Conservation (phyloP, 2,113 vertebrate genomes). For the Myotis yumanensis region DNA sequence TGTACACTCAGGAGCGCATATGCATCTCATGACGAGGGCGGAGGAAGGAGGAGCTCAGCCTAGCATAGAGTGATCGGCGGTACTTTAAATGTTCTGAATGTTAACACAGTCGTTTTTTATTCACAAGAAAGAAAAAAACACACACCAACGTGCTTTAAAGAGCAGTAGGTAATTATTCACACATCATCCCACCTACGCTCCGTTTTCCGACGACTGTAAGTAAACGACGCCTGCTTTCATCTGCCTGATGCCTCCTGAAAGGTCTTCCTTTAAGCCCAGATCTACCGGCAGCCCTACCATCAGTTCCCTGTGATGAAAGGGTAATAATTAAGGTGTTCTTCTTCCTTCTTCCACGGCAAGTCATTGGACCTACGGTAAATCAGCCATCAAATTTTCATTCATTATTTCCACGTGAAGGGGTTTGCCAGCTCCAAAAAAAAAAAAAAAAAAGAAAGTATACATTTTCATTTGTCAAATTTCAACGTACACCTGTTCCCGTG, state of each 20-base stretch:
- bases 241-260: slow-evolving; percentile 76
- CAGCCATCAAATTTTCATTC: slow-evolving; percentile 85
- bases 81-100: slow-evolving; percentile 56
- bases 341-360: slow-evolving; percentile 74
- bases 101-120: slow-evolving; percentile 72
- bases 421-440: slow-evolving; percentile 74
- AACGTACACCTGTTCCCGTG: slow-evolving; percentile 78
- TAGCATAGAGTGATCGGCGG: slow-evolving; percentile 2
- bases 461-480: slow-evolving; percentile 86
- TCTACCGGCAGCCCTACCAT: slow-evolving; percentile 82
- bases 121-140: slow-evolving; percentile 66
- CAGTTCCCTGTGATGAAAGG: slow-evolving; percentile 82
- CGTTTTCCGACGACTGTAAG: slow-evolving; percentile 75
- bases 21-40: neutral
- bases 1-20: neutral
- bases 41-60: neutral
- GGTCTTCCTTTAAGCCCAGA: slow-evolving; percentile 75
- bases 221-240: slow-evolving; percentile 75
- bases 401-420: slow-evolving; percentile 85
- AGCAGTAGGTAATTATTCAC: slow-evolving; percentile 75
- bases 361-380: slow-evolving; percentile 85
- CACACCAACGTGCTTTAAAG: slow-evolving; percentile 46
- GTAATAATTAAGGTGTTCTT: slow-evolving; percentile 85
- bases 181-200: slow-evolving; percentile 44
- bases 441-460: slow-evolving; percentile 76